phyloP scores from a whole-genome alignment of 2,797 vertebrate species.

The Parotocinclus haroldoi region DNA sequence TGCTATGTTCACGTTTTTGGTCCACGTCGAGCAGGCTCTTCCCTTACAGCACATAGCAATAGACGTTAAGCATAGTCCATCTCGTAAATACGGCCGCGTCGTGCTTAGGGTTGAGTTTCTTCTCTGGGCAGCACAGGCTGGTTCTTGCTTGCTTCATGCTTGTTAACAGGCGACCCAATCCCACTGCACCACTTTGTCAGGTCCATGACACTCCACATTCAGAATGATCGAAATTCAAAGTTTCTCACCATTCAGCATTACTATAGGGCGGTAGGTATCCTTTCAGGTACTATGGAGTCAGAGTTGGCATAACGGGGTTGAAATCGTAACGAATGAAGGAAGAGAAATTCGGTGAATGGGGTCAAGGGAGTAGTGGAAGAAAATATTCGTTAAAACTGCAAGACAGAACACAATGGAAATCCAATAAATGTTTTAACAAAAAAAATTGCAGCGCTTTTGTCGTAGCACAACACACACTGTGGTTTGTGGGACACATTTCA shows the following conservation, averaged over 20 bases:
- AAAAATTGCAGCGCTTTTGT: not conserved
- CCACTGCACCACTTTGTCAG: slow-evolving; percentile 20
- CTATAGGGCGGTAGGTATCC: not conserved
- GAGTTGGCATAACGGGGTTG: slow-evolving; percentile 41
- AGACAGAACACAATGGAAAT: slow-evolving; percentile 66
- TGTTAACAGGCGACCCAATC: slow-evolving; percentile 52
- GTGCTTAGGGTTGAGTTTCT: slow-evolving; percentile 40
- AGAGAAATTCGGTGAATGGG: slow-evolving; percentile 38
- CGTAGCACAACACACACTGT: no score
- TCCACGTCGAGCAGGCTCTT: not conserved
- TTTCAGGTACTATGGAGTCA: slow-evolving; percentile 4
- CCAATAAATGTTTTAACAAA: slow-evolving; percentile 91
- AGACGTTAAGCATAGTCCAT: slow-evolving; percentile 36
- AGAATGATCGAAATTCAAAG: not conserved
- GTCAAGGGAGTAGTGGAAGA: slow-evolving; percentile 49
- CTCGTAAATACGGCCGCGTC: slow-evolving; percentile 57
- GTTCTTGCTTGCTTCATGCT: slow-evolving; percentile 61
- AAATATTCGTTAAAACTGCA: slow-evolving; percentile 57
- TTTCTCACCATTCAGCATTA: not conserved
- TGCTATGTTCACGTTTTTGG: not conserved
- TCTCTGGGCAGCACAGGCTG: slow-evolving; percentile 40
- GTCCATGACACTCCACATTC: slow-evolving; percentile 68
- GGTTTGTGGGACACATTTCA: no score
- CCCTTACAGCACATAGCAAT: slow-evolving; percentile 43
- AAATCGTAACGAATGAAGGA: slow-evolving; percentile 46